Evolutionary conservation across 2,797 vertebrate species (phyloP), one percentile per base, ranked within the genome.

Genomic region (Dallia pectoralis): DNA sequence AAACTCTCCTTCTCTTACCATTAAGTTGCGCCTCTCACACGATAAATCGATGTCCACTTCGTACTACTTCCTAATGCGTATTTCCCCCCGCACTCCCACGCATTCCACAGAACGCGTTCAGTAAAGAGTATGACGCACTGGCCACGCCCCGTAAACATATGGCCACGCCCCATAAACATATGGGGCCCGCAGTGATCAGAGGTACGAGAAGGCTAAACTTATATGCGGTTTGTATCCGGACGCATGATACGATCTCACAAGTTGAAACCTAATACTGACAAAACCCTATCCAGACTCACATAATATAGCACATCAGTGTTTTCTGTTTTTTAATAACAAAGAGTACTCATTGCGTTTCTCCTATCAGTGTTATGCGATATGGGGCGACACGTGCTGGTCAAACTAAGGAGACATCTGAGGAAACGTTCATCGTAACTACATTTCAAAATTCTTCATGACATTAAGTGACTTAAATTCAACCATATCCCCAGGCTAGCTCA

Each of bases 101-200:
- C 47, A 51, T 14, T 22, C 47, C 48, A 9, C 15, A 19, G 67
- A n/a, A 48, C 47, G 19, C 53, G 25, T 25, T 12, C n/a, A 67
- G n/a, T 9, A 27, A 40, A 18, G 4, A n/a, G 12, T 19, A 9
- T 18, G 18, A 69, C 5, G 48, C 8, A 49, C 9, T 25, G 27
- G 27, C 67, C 67, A 69, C 67, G 19, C 67, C 67, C 67, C 47
- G n/a, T 27, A 4, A 25, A 67, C n/a, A n/a, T n/a, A n/a, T 25
- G 27, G 27, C 67, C 67, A 69, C 67, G 19, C 67, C 67, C 67
- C 47, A 32, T 27, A 4, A 25, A 67, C n/a, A n/a, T n/a, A n/a
- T n/a, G n/a, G n/a, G n/a, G n/a, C 40, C 66, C 19, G 64, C 64
- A n/a, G 16, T 40, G 18, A 27, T 1, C 1, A 11, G 14, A 2